Conservation (phyloP, 2,888 invertebrate genomes). For the Arrhopalites spinosus region DNA sequence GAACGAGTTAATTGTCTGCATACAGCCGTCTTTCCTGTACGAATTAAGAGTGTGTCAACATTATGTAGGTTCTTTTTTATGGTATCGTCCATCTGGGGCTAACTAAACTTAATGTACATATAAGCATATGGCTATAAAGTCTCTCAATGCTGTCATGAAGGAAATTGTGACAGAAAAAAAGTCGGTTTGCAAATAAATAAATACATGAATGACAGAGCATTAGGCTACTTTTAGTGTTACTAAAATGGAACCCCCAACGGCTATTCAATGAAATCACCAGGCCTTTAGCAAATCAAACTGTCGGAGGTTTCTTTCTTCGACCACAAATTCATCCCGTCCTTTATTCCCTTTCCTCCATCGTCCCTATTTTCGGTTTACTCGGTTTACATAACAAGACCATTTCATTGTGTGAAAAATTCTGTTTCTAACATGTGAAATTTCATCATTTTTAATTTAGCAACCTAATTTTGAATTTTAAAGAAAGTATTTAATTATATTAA, state of each 20-base stretch:
- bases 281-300: constrained; percentile 12
- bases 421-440: not conserved
- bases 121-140: not conserved
- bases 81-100: not conserved
- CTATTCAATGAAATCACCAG: constrained; percentile 11
- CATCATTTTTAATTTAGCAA: too few species aligned
- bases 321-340: too few species aligned
- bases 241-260: constrained; percentile 12
- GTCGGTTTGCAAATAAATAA: not conserved
- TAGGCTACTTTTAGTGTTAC: not conserved
- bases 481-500: too few species aligned
- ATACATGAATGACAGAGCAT: not conserved
- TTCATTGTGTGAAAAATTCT: not conserved
- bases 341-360: not conserved
- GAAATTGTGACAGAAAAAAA: too few species aligned
- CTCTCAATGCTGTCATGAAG: not conserved
- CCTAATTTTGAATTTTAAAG: too few species aligned
- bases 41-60: not conserved
- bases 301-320: not conserved
- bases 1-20: constrained; percentile 14
- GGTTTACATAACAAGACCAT: too few species aligned
- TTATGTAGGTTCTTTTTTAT: not conserved
- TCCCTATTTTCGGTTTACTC: too few species aligned
- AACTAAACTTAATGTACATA: not conserved
- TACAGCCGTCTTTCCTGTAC: not conserved